Percentiles rank a stretch among this genome's conserved stretches.
Evolutionary conservation across 2,888 invertebrate genomes (phyloP).

Genomic region (Drosophila austrosaltans): DNA sequence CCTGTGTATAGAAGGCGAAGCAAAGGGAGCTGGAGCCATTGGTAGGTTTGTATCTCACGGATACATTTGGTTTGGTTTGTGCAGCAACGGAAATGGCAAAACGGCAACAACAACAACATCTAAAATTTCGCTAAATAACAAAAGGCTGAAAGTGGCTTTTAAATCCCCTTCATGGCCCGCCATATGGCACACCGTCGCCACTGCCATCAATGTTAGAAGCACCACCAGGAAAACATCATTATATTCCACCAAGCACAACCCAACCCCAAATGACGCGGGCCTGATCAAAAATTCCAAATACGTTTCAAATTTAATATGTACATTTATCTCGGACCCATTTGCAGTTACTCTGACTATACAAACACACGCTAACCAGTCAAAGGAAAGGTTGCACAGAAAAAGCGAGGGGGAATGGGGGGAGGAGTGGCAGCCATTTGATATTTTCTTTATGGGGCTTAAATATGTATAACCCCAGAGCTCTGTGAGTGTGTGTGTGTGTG

Average conservation of each 20-base stretch:
- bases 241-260: not conserved
- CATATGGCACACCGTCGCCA: conserved; percentile 1
- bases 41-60: conserved; percentile 35
- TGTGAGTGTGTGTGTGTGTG: conserved; percentile 60
- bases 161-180: conserved; percentile 50
- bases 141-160: conserved; percentile 48
- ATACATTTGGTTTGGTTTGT: conserved; percentile 24
- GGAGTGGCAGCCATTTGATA: conserved; percentile 61
- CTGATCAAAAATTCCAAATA: conserved; percentile 81
- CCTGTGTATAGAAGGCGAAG: conserved; percentile 25
- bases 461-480: conserved; percentile 70
- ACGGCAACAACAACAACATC: conserved; percentile 11
- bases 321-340: conserved; percentile 58
- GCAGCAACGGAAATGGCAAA: conserved; percentile 35
- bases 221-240: conserved; percentile 35
- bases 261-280: conserved; percentile 27
- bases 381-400: not conserved
- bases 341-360: conserved; percentile 36
- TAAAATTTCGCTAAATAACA: not conserved
- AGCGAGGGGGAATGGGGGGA: conserved; percentile 11
- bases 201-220: not conserved
- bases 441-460: conserved; percentile 76
- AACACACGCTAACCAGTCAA: not conserved
- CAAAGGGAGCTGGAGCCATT: conserved; percentile 18
- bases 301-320: conserved; percentile 81